Base-by-base conservation (phyloP, 2,113 vertebrate species). In the Petrocephalus zakoni region DNA sequence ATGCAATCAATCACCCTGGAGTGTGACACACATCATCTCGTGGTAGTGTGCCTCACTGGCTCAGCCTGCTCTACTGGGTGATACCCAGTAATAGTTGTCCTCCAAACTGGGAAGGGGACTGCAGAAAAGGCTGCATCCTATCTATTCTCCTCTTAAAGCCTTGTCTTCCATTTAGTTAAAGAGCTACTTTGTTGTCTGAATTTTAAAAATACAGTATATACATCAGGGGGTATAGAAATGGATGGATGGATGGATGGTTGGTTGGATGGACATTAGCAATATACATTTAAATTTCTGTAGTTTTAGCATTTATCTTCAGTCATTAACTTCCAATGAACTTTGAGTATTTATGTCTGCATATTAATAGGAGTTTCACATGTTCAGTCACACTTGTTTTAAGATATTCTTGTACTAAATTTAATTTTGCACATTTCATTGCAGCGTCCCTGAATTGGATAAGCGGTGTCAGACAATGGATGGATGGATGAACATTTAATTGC, bases 1-100 rank as follows among this genome's bases (percentile, higher is more conserved):
- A 94, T 93, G 91, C 91, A 92, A 93, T 93, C 93, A 93, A 93
- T 94, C 92, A 93, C 90, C 88, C 90, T 89, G 49, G 86, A 85
- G 91, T 88, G 91, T 92, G 92, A 92, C 92, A 91, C 87, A 47
- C 90, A 92, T 91, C 91, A 93, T 91, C 88, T 91, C 91, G 90
- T 91, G 92, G 89, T 87, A 64, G 87, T 52, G 90, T 87, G 88
- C 86, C 90, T 90, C 89, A 87, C 90, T 85, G 51, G 75, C 72
- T 82, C 9, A 81, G 87, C 75, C 72, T 82, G 51, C 46, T 37
- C 52, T 61, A 29, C 37, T 46, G 7, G 29, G 17, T 5, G 87
- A 72, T 19, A 29, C 75, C 87, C 72, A n/a, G 19, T 37, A 46
- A 72, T 46, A 51, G n/a, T 25, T 22, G 22, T 37, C 46, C 64